These are phyloP conservation scores for Oophaga sylvatica DNA, from an alignment of 2,797 vertebrate genomes.

Conservation along the genomic window DNA sequence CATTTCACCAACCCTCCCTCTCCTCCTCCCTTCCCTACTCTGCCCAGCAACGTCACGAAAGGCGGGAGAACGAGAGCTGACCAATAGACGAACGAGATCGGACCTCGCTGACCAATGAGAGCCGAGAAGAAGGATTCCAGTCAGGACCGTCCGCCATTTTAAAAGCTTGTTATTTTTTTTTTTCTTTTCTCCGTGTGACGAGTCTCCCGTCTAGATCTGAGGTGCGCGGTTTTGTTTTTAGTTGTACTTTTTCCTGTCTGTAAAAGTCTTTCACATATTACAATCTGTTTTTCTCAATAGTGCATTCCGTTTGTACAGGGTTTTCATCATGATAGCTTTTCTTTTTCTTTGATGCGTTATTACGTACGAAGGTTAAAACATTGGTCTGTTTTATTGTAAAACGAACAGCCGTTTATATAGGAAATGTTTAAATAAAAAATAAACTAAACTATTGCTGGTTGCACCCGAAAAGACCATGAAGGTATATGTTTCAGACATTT, in stretches of 20 bases:
- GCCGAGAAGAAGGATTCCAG: neutral
- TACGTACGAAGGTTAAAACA: too few relatives aligned
- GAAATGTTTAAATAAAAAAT: too few relatives aligned
- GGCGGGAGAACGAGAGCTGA: neutral
- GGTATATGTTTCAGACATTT: too few relatives aligned
- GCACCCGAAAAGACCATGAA: too few relatives aligned
- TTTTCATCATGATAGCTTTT: too few relatives aligned
- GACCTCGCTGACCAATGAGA: too few relatives aligned
- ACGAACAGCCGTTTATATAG: too few relatives aligned
- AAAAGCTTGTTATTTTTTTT: neutral
- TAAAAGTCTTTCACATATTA: neutral
- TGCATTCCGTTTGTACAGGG: neutral
- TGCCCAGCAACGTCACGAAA: neutral
- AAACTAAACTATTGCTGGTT: too few relatives aligned
- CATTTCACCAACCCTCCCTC: neutral
- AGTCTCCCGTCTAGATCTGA: neutral
- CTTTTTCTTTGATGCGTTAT: too few relatives aligned
- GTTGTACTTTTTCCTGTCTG: too few relatives aligned
- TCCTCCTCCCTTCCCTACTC: neutral
- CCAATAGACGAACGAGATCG: neutral
- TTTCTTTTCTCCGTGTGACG: neutral
- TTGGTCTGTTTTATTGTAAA: too few relatives aligned
- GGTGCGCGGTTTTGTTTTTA: neutral
- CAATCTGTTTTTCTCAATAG: neutral
- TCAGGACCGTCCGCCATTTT: slow-evolving; percentile 24